These are phyloP conservation scores for Steinernema feltiae DNA, from an alignment of 1,140 invertebrate species.

Conservation along the genomic window DNA sequence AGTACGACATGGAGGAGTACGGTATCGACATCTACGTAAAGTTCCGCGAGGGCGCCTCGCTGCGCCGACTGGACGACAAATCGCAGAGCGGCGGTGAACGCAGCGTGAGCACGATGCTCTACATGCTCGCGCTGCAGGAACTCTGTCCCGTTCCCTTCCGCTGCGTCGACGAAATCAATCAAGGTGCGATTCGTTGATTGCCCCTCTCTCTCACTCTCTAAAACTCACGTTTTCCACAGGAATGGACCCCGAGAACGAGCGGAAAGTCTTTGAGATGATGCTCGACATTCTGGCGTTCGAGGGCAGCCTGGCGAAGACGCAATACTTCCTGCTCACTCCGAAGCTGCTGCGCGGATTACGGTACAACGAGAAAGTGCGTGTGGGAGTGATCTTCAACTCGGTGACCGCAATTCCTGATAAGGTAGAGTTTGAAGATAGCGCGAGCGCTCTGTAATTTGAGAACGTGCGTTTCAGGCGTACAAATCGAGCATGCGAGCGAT, in stretches of 20 bases:
- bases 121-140: conserved; percentile 52
- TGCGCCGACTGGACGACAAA: conserved; percentile 41
- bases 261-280: conserved; percentile 53
- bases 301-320: no score
- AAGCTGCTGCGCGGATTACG: no score
- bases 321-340: no score
- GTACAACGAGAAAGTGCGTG: no score
- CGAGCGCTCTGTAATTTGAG: no score
- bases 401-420: no score
- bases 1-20: conserved; percentile 44
- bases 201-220: neutral
- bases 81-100: conserved; percentile 55
- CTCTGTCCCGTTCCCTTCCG: conserved; percentile 52
- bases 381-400: no score
- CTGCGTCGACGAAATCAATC: conserved; percentile 55
- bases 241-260: conserved; percentile 52
- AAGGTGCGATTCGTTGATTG: conserved; percentile 32
- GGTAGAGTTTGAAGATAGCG: no score
- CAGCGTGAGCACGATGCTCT: conserved; percentile 52
- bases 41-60: conserved; percentile 37
- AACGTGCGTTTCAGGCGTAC: no score
- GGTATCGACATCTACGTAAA: conserved; percentile 48
- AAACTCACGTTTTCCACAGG: conserved; percentile 33
- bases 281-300: conserved; percentile 34
- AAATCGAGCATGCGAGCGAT: no score